Percentiles rank a stretch among this genome's conserved stretches.
Conservation (phyloP, 1,140 invertebrate species). For the Agrypnia vestita region DNA sequence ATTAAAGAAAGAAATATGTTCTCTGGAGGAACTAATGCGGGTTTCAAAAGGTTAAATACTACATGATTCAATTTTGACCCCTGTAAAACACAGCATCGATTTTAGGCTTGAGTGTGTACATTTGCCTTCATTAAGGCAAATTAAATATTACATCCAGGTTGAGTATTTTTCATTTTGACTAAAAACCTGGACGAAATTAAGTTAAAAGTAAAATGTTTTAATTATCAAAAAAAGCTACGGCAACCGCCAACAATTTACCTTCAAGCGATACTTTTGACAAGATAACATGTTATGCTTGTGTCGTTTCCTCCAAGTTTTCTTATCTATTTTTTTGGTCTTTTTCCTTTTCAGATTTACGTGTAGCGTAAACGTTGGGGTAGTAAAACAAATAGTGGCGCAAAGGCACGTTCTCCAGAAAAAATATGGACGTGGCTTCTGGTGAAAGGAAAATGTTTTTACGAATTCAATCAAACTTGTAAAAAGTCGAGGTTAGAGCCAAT, state of each 20-base stretch:
- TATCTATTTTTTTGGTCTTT: slow-evolving; percentile 15
- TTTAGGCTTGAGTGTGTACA: too few relatives aligned
- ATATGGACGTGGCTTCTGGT: not conserved
- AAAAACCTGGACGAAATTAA: too few relatives aligned
- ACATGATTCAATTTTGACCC: too few relatives aligned
- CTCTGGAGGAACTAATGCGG: too few relatives aligned
- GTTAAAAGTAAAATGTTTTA: too few relatives aligned
- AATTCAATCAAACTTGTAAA: slow-evolving; percentile 14
- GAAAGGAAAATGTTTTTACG: not conserved
- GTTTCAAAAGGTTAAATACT: too few relatives aligned
- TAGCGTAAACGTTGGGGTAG: not conserved
- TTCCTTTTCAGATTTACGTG: slow-evolving; percentile 6
- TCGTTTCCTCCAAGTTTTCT: not conserved
- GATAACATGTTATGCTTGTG: slow-evolving; percentile 8
- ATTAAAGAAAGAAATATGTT: too few relatives aligned
- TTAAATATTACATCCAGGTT: too few relatives aligned
- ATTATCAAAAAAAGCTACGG: too few relatives aligned
- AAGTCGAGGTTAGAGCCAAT: not conserved
- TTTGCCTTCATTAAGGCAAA: too few relatives aligned
- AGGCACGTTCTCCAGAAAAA: not conserved
- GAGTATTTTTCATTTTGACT: too few relatives aligned
- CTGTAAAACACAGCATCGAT: too few relatives aligned
- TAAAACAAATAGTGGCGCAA: slow-evolving; percentile 19
- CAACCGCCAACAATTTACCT: not conserved
- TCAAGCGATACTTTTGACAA: slow-evolving; percentile 14